Conservation (phyloP, 1,140 invertebrate species). For the Elysia chlorotica region DNA sequence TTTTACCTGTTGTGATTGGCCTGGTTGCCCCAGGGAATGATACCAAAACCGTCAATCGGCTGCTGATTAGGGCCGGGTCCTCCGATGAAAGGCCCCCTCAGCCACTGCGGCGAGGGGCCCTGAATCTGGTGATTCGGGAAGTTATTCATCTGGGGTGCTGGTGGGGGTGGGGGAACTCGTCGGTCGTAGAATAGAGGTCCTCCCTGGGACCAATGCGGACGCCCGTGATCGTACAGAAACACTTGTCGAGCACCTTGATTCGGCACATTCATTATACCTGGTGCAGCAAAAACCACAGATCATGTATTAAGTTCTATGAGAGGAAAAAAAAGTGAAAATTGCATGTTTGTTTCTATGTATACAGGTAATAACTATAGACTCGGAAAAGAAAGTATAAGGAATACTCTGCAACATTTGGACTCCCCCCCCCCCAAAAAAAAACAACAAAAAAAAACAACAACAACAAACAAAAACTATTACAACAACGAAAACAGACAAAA, state of each 20-base stretch:
- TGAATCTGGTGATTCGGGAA: constrained; percentile 17
- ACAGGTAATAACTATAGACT: too few species aligned
- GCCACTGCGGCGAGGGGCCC: constrained; percentile 31
- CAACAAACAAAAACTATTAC: too few species aligned
- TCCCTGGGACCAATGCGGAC: constrained; percentile 34
- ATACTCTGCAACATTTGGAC: too few species aligned
- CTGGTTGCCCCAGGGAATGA: constrained; percentile 33
- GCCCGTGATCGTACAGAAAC: constrained; percentile 35
- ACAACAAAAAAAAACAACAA: too few species aligned
- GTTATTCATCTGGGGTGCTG: constrained; percentile 22
- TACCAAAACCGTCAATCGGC: constrained; percentile 30
- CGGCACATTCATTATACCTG: constrained; percentile 37
- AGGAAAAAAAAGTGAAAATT: too few species aligned
- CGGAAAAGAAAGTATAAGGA: too few species aligned
- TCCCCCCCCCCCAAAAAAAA: too few species aligned
- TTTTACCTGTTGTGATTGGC: constrained; percentile 13
- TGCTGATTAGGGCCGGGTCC: constrained; percentile 25
- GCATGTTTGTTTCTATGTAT: too few species aligned
- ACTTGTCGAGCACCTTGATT: constrained; percentile 33
- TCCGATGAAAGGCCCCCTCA: constrained; percentile 27
- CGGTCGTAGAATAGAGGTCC: constrained; percentile 35
- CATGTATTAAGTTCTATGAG: background rate
- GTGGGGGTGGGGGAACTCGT: constrained; percentile 26
- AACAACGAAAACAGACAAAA: too few species aligned
- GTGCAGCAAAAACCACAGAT: background rate